Percentiles rank a stretch among this genome's conserved stretches.
Evolutionary conservation across 2,888 invertebrate species (phyloP).

Genomic region (Empis stercorea): DNA sequence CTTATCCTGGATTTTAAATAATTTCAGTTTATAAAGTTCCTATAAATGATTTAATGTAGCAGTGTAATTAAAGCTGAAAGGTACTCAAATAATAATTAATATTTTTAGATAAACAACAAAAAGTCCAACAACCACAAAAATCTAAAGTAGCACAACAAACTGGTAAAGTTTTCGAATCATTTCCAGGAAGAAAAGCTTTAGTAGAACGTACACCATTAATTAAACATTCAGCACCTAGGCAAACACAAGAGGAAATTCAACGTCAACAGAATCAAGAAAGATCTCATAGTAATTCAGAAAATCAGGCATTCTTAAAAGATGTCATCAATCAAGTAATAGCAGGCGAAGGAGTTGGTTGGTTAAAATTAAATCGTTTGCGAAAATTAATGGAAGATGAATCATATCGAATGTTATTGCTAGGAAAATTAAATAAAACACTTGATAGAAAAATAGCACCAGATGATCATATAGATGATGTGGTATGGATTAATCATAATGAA

Average conservation of each 20-base stretch:
- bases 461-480: constrained; percentile 96
- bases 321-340: constrained; percentile 42
- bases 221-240: constrained; percentile 59
- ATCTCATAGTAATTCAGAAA: constrained; percentile 70
- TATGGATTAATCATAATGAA: constrained; percentile 38
- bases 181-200: constrained; percentile 68
- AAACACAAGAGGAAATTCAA: constrained; percentile 52
- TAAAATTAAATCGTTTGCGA: constrained; percentile 81
- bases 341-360: constrained; percentile 68
- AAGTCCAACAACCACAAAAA: constrained; percentile 24
- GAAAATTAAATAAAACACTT: constrained; percentile 85
- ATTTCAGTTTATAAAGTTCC: too few species aligned
- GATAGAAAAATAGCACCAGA: constrained; percentile 88
- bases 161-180: constrained; percentile 55
- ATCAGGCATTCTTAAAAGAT: constrained; percentile 88
- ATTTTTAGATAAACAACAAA: constrained; percentile 8
- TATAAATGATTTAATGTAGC: too few species aligned
- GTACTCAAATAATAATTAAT: too few species aligned
- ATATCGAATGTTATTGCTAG: constrained; percentile 88
- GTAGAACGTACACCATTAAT: constrained; percentile 85
- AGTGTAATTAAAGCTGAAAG: too few species aligned
- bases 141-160: constrained; percentile 18
- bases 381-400: constrained; percentile 99
- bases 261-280: constrained; percentile 56
- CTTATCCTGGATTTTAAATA: too few species aligned